Evolutionary conservation across 2,888 invertebrate genomes (phyloP).

Genomic region (Zhuqinia jingwanae): DNA sequence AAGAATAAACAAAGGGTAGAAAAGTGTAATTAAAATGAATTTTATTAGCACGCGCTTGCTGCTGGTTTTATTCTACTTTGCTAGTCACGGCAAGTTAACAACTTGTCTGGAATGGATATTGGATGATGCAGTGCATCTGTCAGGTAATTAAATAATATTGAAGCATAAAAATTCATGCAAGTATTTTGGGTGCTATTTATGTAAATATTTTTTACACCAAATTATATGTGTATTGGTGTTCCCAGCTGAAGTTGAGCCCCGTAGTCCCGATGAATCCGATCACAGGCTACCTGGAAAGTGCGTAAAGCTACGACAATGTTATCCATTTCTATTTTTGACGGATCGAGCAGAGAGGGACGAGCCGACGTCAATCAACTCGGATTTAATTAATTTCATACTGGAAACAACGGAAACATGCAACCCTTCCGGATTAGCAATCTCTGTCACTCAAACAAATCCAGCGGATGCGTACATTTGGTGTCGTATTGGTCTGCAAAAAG

Average conservation of each 20-base stretch:
- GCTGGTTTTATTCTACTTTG: neutral
- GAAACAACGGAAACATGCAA: slow-evolving; percentile 62
- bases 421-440: neutral
- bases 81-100: slow-evolving; percentile 12
- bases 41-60: neutral
- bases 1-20: neutral
- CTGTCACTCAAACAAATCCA: neutral
- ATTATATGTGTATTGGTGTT: neutral
- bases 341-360: slow-evolving; percentile 40
- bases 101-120: slow-evolving; percentile 58
- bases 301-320: slow-evolving; percentile 66
- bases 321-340: slow-evolving; percentile 64
- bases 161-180: no score
- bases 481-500: neutral
- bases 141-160: slow-evolving; percentile 50
- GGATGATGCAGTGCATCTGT: slow-evolving; percentile 68
- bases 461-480: slow-evolving; percentile 69
- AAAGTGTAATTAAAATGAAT: slow-evolving; percentile 13
- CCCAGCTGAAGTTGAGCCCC: slow-evolving; percentile 37
- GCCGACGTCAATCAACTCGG: slow-evolving; percentile 44
- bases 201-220: neutral
- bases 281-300: slow-evolving; percentile 64
- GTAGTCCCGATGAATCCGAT: slow-evolving; percentile 45
- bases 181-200: no score
- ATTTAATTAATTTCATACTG: slow-evolving; percentile 66